A percentile compares a stretch with the other conserved stretches of the same genome.
phyloP scores from a whole-genome alignment of 2,888 invertebrate species.

The Drosophila borborema region DNA sequence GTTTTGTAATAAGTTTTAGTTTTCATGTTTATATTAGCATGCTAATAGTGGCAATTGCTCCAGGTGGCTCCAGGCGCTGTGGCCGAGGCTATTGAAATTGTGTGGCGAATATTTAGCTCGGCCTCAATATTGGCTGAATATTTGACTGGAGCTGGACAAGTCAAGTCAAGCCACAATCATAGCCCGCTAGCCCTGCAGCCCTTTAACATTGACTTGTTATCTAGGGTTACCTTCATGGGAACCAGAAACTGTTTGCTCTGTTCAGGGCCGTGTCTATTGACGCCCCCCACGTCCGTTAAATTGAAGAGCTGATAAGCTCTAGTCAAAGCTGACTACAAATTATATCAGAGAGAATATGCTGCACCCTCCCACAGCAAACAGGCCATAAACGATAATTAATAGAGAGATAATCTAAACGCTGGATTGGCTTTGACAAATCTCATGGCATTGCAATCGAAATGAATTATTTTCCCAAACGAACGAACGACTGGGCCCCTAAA shows the following conservation, averaged over 20 bases:
- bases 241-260: constrained; percentile 35
- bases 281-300: constrained; percentile 43
- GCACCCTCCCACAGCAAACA: constrained; percentile 67
- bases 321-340: constrained; percentile 42
- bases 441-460: constrained; percentile 68
- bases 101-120: constrained; percentile 10
- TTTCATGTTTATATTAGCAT: constrained; percentile 79
- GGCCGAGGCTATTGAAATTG: constrained; percentile 22
- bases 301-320: constrained; percentile 44
- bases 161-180: not conserved
- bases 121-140: constrained; percentile 61
- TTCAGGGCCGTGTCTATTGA: constrained; percentile 48
- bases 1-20: constrained; percentile 78
- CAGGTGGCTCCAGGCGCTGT: constrained; percentile 7
- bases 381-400: constrained; percentile 79
- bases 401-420: constrained; percentile 75
- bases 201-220: constrained; percentile 42
- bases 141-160: constrained; percentile 16
- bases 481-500: constrained; percentile 45
- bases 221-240: constrained; percentile 59
- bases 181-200: not conserved
- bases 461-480: constrained; percentile 74
- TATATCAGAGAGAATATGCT: constrained; percentile 42
- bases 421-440: constrained; percentile 65
- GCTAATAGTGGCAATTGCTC: constrained; percentile 65